Evolutionary conservation across 1,140 invertebrate species (phyloP), one percentile per base, ranked within the genome.

Genomic region (Dinoponera quadriceps): DNA sequence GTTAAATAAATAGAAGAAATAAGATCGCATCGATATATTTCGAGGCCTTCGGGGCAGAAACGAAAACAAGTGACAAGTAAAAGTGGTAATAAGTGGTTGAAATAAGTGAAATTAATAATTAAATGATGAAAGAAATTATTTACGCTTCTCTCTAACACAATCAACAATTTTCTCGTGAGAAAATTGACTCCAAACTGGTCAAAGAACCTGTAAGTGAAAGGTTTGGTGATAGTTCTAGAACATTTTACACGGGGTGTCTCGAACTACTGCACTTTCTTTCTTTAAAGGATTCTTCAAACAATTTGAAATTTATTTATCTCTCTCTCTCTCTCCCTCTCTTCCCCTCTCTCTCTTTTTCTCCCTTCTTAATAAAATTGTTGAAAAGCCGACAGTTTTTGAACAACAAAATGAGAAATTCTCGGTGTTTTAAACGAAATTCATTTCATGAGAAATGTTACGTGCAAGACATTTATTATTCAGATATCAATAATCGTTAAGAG

Each of bases 181-280:
- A 72, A 60, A 66, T 65, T 65, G 20, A 16, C 20, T 65, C 22
- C 27, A 27, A 60, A 75, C 16, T 54, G 60, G 2, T 38, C 14
- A 14, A 55, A 29, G 49, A 25, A 72, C 51, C 13, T 72, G 33
- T 33, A 72, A 71, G 68, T 71, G 51, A 72, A 72, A 72, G 69
- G 51, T 22, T 25, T 3, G 51, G 25, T 38, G n/a, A 71, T 33
- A 57, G 69, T 71, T 71, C 49, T 33, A 27, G n/a, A 57, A 38
- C 13, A 20, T 13, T 49, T 16, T 68, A 22, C 38, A 72, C 20
- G 57, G 14, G 27, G n/a, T 55, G 29, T 0, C 18, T 27, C 25
- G 20, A 22, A 22, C 2, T 33, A 55, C 20, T 33, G 18, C 11
- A 54, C 5, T 71, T 71, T 71, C 18, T 16, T 54, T 54, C 14